Percentiles rank a stretch among this genome's conserved stretches.
These are phyloP conservation scores for Rallus limicola DNA, from an alignment of 2,113 vertebrate species.

Conservation along the genomic window DNA sequence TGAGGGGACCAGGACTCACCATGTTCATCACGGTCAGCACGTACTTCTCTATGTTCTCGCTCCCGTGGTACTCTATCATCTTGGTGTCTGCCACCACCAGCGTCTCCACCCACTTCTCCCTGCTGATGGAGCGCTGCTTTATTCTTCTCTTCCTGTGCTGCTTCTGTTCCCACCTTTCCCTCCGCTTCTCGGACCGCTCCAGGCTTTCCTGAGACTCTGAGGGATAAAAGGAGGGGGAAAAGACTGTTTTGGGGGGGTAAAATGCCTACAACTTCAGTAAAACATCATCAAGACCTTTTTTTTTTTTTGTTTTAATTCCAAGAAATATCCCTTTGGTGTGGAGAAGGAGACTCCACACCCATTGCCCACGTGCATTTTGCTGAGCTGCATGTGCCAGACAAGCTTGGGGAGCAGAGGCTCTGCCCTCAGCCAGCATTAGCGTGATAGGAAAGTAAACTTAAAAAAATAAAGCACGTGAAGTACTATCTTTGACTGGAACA, in stretches of 20 bases:
- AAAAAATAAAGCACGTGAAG: not conserved
- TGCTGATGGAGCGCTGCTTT: conserved; percentile 87
- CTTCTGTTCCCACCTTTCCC: conserved; percentile 80
- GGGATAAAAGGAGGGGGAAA: not conserved
- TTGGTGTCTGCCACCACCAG: conserved; percentile 94
- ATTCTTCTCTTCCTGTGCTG: conserved; percentile 73
- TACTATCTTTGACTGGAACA: not conserved
- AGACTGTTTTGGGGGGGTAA: not conserved
- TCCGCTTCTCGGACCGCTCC: conserved; percentile 64
- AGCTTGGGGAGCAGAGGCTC: not conserved
- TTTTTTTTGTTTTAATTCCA: not conserved
- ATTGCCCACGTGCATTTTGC: accelerated
- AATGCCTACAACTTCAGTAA: not conserved
- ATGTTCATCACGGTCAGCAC: conserved; percentile 97
- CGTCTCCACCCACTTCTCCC: conserved; percentile 96
- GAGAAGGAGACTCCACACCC: not conserved
- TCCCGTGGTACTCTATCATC: conserved; percentile 93
- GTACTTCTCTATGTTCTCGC: conserved; percentile 84
- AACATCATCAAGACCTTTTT: not conserved
- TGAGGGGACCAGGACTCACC: conserved; percentile 74
- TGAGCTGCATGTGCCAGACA: not conserved
- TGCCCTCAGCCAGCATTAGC: not conserved
- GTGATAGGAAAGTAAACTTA: not conserved
- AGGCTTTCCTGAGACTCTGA: conserved; percentile 36
- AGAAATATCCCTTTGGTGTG: not conserved